A percentile compares a stretch with the other conserved stretches of the same genome.
Conservation (phyloP, 2,888 invertebrate genomes). For the Psylliodes chrysocephalus region DNA sequence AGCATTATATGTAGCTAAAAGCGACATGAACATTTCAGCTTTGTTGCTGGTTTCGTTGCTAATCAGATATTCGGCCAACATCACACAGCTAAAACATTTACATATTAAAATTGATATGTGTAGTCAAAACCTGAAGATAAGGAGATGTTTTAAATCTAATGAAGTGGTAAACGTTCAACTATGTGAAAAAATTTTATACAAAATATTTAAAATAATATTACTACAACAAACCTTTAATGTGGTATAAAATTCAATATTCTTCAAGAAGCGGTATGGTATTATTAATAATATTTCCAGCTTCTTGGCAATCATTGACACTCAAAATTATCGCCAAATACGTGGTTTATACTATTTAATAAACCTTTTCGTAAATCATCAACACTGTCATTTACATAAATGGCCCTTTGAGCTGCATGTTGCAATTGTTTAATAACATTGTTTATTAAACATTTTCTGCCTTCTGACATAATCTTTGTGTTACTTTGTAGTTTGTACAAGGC, state of each 20-base stretch:
- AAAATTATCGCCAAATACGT: not conserved
- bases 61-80: not conserved
- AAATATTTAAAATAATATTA: not conserved
- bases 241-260: not conserved
- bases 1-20: not conserved
- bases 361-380: not conserved
- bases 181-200: not conserved
- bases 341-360: not conserved
- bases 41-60: too few species aligned
- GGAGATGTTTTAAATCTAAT: not conserved
- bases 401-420: too few species aligned
- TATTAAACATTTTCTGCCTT: conserved; percentile 5
- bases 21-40: conserved; percentile 17
- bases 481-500: not conserved
- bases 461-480: conserved; percentile 4
- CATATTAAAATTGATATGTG: not conserved
- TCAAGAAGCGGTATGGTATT: not conserved
- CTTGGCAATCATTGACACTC: not conserved
- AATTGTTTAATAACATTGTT: not conserved
- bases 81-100: not conserved
- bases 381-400: not conserved
- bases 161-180: not conserved
- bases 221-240: not conserved
- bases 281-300: not conserved
- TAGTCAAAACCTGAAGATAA: too few species aligned